Conservation (phyloP, 1,140 invertebrate genomes). For the Zaprionus taronus region DNA sequence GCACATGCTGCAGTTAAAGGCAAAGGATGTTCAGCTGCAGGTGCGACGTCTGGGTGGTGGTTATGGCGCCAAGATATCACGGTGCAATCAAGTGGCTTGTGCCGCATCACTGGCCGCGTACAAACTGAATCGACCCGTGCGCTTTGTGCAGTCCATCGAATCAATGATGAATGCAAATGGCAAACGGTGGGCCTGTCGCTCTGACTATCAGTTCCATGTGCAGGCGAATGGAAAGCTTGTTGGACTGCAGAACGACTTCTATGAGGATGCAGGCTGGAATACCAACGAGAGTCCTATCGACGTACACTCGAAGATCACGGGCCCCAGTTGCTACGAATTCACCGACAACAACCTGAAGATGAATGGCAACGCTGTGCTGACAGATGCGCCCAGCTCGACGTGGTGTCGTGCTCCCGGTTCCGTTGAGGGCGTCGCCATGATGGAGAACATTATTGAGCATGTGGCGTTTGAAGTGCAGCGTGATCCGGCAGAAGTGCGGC, state of each 20-base stretch:
- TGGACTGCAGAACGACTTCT: constrained; percentile 87
- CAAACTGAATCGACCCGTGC: constrained; percentile 87
- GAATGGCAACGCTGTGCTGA: constrained; percentile 86
- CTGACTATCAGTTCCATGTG: constrained; percentile 87
- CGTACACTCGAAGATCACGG: constrained; percentile 79
- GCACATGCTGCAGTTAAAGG: constrained; percentile 85
- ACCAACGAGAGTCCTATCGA: constrained; percentile 86
- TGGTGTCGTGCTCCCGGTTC: constrained; percentile 88
- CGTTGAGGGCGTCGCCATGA: constrained; percentile 88
- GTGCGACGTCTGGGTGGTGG: constrained; percentile 89
- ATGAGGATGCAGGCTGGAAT: constrained; percentile 87
- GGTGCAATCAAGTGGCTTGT: constrained; percentile 86
- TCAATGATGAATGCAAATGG: constrained; percentile 89
- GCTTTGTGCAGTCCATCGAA: constrained; percentile 88
- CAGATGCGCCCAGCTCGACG: constrained; percentile 88
- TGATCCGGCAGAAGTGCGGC: constrained; percentile 89
- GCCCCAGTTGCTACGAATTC: constrained; percentile 87
- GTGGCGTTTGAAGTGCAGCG: constrained; percentile 88
- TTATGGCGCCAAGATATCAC: constrained; percentile 89
- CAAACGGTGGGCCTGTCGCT: constrained; percentile 86
- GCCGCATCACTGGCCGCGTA: constrained; percentile 88
- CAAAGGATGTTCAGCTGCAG: constrained; percentile 86
- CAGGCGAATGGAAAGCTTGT: constrained; percentile 89
- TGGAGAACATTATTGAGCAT: constrained; percentile 93
- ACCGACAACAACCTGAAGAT: constrained; percentile 85